Conservation (phyloP, 2,797 vertebrate species). For the Brachymystax lenok region DNA sequence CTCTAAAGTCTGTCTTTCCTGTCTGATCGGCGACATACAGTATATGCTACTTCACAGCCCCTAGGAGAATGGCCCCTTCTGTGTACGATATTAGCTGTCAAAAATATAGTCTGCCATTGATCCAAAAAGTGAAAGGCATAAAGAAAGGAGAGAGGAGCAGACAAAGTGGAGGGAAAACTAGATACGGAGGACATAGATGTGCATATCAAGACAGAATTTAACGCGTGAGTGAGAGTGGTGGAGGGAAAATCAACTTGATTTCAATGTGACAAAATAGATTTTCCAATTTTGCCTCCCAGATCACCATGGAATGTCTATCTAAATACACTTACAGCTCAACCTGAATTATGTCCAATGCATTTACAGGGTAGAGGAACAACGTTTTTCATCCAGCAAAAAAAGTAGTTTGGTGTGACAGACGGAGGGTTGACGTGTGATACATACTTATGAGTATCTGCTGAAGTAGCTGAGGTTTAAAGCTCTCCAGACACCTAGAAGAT, state of each 20-base stretch:
- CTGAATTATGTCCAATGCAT: conserved; percentile 36
- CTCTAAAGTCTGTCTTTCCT: neutral
- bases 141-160: conserved; percentile 10
- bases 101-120: conserved; percentile 55
- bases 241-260: conserved; percentile 67
- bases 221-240: conserved; percentile 44
- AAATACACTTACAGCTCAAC: conserved; percentile 46
- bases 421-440: conserved; percentile 22
- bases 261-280: conserved; percentile 78
- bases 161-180: conserved; percentile 47
- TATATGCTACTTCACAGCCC: conserved; percentile 24
- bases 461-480: too few relatives aligned
- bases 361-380: conserved; percentile 22
- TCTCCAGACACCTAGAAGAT: too few relatives aligned
- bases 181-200: conserved; percentile 57
- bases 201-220: conserved; percentile 65
- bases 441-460: conserved; percentile 23
- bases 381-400: conserved; percentile 18
- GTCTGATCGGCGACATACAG: conserved; percentile 8
- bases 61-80: conserved; percentile 34
- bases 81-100: conserved; percentile 48
- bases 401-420: conserved; percentile 21
- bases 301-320: conserved; percentile 46
- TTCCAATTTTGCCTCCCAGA: conserved; percentile 73
- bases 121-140: conserved; percentile 29